These are phyloP conservation scores for Epinephelus coioides DNA, from an alignment of 2,797 vertebrate species.

Conservation along the genomic window DNA sequence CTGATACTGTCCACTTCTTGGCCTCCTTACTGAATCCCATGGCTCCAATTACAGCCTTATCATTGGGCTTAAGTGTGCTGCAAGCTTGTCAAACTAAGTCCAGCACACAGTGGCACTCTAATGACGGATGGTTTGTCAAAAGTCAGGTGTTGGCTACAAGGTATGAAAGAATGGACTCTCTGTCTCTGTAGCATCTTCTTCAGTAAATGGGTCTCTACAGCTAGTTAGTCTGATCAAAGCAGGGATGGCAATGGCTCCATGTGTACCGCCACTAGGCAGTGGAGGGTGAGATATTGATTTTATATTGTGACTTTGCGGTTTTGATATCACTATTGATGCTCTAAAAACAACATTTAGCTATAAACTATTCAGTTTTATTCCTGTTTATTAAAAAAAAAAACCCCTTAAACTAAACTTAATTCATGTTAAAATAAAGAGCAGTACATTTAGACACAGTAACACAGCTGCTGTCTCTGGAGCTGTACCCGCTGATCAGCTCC, in stretches of 20 bases:
- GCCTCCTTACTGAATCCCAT: constrained; percentile 51
- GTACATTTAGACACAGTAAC: too few species aligned
- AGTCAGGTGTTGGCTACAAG: constrained; percentile 13
- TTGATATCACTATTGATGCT: too few species aligned
- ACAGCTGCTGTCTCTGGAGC: too few species aligned
- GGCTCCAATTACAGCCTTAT: constrained; percentile 65
- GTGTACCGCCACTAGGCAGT: background rate
- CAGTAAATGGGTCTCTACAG: background rate
- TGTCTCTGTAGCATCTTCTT: background rate
- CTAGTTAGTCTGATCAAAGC: background rate
- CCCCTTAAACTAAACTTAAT: too few species aligned
- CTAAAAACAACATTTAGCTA: too few species aligned
- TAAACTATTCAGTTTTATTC: too few species aligned
- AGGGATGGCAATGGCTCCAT: background rate
- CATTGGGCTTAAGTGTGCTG: constrained; percentile 50
- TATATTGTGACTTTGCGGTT: too few species aligned
- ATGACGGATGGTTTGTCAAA: constrained; percentile 33
- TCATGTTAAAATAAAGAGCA: too few species aligned
- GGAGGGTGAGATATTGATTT: too few species aligned
- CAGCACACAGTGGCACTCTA: constrained; percentile 15
- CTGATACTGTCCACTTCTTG: constrained; percentile 60
- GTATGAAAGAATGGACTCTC: background rate
- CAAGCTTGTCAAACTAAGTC: constrained; percentile 30
- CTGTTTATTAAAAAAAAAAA: too few species aligned
- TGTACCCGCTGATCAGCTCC: too few species aligned